A percentile compares a stretch with the other conserved stretches of the same genome.
phyloP scores from a whole-genome alignment of 2,888 invertebrate genomes.

The Epsilonema sp. region DNA sequence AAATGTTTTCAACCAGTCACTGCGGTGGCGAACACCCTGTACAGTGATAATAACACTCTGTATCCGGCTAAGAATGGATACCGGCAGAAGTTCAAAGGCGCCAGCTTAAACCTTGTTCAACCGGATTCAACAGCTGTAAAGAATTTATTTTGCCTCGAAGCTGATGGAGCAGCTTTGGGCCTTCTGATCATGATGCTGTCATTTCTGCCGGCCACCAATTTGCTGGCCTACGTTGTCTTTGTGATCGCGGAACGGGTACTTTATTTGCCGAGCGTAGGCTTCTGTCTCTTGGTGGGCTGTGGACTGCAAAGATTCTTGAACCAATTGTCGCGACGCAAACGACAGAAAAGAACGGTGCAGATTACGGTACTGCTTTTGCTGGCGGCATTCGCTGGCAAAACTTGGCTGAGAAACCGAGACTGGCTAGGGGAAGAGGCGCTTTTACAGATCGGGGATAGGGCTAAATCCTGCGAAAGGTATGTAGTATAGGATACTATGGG shows the following conservation, averaged over 20 bases:
- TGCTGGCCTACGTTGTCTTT: constrained; percentile 92
- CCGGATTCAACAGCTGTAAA: not conserved
- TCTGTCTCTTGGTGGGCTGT: constrained; percentile 56
- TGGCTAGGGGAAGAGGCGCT: constrained; percentile 33
- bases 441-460: constrained; percentile 64
- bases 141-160: not conserved
- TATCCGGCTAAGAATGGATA: not conserved
- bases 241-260: constrained; percentile 87
- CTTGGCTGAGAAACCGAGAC: constrained; percentile 12
- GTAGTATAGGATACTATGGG: too few relatives aligned
- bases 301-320: not conserved
- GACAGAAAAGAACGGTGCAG: not conserved
- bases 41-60: not conserved
- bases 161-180: constrained; percentile 29
- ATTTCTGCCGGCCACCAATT: constrained; percentile 82
- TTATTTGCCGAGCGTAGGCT: constrained; percentile 86
- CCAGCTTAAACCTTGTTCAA: not conserved
- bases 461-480: constrained; percentile 90
- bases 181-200: constrained; percentile 63
- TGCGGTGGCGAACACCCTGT: too few relatives aligned
- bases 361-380: constrained; percentile 2
- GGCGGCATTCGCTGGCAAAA: constrained; percentile 9
- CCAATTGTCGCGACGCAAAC: not conserved
- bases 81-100: not conserved
- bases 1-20: too few relatives aligned